phyloP scores from a whole-genome alignment of 2,797 vertebrate genomes.

The Myotis vivesi region DNA sequence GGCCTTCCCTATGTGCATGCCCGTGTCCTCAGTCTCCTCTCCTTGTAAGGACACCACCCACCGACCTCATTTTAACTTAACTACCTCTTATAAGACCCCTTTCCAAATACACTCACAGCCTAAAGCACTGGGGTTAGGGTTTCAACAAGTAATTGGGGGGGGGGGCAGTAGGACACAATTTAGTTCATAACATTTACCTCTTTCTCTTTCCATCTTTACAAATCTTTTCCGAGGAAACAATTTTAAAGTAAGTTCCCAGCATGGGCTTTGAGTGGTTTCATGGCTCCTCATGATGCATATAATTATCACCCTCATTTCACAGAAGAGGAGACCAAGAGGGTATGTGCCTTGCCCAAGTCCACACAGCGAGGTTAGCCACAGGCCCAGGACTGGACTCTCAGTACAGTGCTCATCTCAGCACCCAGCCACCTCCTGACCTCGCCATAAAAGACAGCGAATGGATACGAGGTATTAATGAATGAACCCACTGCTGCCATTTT shows the following conservation, averaged over 20 bases:
- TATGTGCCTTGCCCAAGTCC: not conserved
- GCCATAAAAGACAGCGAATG: not conserved
- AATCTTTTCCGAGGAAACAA: not conserved
- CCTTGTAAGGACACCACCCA: not conserved
- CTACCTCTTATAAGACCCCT: not conserved
- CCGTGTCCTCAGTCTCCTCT: not conserved
- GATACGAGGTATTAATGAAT: not conserved
- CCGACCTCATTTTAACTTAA: not conserved
- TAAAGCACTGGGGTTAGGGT: not conserved
- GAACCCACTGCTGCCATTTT: not conserved
- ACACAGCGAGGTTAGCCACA: not conserved
- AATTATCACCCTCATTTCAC: not conserved
- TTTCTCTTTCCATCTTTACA: not conserved
- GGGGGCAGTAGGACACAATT: not conserved
- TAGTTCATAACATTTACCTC: not conserved
- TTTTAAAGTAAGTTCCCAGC: not conserved
- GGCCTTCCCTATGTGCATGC: fast-evolving
- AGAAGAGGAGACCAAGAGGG: not conserved
- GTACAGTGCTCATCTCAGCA: not conserved
- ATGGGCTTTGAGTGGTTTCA: not conserved
- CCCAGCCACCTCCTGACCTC: not conserved
- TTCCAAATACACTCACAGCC: not conserved
- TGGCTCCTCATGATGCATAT: not conserved
- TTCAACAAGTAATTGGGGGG: not conserved
- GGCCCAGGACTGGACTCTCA: not conserved